Evolutionary conservation across 1,140 invertebrate genomes (phyloP).

Genomic region (Lasioglossum albipes): DNA sequence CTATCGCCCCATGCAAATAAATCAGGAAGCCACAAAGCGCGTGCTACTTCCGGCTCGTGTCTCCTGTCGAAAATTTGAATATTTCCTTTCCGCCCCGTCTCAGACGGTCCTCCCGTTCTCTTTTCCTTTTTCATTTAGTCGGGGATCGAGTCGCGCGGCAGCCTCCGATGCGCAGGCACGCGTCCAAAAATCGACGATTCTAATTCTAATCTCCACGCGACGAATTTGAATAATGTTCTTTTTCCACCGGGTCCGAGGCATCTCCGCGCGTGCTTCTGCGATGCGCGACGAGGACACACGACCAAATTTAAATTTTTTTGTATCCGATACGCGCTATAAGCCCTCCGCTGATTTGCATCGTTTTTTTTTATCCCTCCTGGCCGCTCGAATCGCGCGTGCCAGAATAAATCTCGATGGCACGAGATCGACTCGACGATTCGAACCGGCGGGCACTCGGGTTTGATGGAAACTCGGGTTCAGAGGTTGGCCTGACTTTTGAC

Average conservation of each 20-base stretch:
- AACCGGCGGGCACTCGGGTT: not conserved
- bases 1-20: constrained; percentile 60
- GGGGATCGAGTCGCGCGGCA: not conserved
- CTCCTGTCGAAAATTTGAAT: constrained; percentile 67
- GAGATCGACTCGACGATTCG: not conserved
- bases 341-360: constrained; percentile 68
- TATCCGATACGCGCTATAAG: constrained; percentile 58
- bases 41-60: constrained; percentile 66
- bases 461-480: not conserved
- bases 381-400: constrained; percentile 41
- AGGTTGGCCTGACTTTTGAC: not conserved
- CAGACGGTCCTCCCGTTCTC: constrained; percentile 2
- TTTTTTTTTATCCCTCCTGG: constrained; percentile 55
- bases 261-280: not conserved
- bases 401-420: constrained; percentile 28
- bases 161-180: constrained; percentile 68
- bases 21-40: constrained; percentile 53
- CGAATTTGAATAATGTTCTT: constrained; percentile 66
- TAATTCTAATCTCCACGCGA: constrained; percentile 73
- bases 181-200: constrained; percentile 71
- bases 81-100: constrained; percentile 51
- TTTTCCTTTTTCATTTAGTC: constrained; percentile 15
- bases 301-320: constrained; percentile 68
- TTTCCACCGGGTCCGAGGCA: constrained; percentile 25
- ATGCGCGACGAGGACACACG: constrained; percentile 65